A percentile compares a stretch with the other conserved stretches of the same genome.
phyloP scores from a whole-genome alignment of 2,113 vertebrate genomes.

The Callithrix jacchus region DNA sequence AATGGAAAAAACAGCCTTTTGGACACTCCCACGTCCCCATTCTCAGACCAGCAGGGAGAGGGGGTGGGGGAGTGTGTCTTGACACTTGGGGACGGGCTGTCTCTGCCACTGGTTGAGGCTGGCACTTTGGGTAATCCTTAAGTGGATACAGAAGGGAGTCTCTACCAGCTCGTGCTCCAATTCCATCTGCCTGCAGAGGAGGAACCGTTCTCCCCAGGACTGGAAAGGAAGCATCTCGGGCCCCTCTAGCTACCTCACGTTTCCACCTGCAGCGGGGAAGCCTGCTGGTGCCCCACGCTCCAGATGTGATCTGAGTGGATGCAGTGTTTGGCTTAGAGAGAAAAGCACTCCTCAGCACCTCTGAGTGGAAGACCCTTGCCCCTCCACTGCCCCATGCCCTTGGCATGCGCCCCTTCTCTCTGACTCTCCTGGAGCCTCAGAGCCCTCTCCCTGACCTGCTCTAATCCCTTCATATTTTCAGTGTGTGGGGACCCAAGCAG shows the following conservation, averaged over 20 bases:
- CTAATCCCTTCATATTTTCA: not conserved
- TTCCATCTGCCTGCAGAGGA: not conserved
- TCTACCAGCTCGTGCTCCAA: not conserved
- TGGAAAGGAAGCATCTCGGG: not conserved
- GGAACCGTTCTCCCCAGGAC: accelerated
- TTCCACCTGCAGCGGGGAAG: not conserved
- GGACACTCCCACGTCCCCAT: not conserved
- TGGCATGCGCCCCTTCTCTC: not conserved
- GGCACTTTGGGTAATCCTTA: too few species aligned
- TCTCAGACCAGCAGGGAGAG: not conserved
- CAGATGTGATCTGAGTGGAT: not conserved
- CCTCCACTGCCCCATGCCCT: not conserved
- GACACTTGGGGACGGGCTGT: not conserved
- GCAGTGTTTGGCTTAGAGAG: not conserved
- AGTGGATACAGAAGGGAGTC: not conserved
- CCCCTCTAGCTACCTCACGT: not conserved
- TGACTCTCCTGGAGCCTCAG: not conserved
- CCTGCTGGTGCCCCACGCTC: not conserved
- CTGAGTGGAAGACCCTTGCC: not conserved
- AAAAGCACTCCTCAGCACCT: not conserved
- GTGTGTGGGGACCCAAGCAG: not conserved
- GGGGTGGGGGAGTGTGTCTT: not conserved
- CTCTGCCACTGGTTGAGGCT: not conserved
- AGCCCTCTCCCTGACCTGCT: not conserved
- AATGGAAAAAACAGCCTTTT: not conserved